Evolutionary conservation across 1,140 invertebrate species (phyloP).

Genomic region (Gerris buenoi): DNA sequence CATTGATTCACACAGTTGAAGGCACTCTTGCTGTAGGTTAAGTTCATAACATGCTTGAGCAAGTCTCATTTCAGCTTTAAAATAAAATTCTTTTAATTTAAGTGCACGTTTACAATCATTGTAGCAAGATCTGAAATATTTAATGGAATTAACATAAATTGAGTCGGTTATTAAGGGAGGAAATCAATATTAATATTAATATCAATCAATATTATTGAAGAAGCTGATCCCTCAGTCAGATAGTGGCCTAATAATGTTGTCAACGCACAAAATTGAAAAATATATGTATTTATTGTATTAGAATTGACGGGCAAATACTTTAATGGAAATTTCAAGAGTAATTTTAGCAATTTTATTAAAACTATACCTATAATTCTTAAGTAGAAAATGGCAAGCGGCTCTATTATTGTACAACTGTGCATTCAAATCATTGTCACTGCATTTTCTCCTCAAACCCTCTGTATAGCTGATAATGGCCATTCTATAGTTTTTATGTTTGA

Average conservation of each 20-base stretch:
- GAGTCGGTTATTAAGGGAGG: too few relatives aligned
- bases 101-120: conserved; percentile 61
- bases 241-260: too few relatives aligned
- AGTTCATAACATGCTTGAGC: conserved; percentile 54
- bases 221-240: too few relatives aligned
- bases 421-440: conserved; percentile 55
- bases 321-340: too few relatives aligned
- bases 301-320: too few relatives aligned
- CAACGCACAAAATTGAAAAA: too few relatives aligned
- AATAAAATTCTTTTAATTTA: conserved; percentile 58
- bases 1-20: conserved; percentile 55
- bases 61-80: conserved; percentile 61
- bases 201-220: too few relatives aligned
- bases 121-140: conserved; percentile 45
- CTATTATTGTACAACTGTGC: conserved; percentile 81
- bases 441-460: conserved; percentile 70
- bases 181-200: too few relatives aligned
- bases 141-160: too few relatives aligned
- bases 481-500: conserved; percentile 87
- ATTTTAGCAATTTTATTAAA: background rate
- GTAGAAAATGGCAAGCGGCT: conserved; percentile 69
- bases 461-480: conserved; percentile 75
- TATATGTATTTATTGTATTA: too few relatives aligned
- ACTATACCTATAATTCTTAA: conserved; percentile 63
- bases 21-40: conserved; percentile 52